Evolutionary conservation across 2,113 vertebrate species (phyloP).

Genomic region (Peromyscus californicus): DNA sequence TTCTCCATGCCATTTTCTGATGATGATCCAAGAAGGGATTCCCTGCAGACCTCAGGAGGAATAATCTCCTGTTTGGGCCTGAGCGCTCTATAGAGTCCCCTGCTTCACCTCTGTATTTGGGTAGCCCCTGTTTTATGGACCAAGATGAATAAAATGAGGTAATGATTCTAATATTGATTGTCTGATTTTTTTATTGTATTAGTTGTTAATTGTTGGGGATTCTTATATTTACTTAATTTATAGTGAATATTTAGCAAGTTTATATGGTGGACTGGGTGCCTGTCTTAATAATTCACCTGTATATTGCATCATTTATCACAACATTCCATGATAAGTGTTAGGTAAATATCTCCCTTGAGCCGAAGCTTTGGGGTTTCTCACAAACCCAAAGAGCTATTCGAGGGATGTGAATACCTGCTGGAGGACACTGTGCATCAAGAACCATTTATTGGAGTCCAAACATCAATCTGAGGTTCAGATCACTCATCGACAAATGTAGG

Average conservation of each 20-base stretch:
- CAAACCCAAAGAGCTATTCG: neutral
- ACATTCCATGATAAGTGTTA: neutral
- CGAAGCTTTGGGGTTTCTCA: neutral
- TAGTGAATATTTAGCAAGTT: neutral
- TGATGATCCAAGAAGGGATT: neutral
- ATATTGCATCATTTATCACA: neutral
- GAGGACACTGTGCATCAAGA: neutral
- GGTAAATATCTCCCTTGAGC: neutral
- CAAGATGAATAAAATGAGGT: neutral
- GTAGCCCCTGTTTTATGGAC: neutral
- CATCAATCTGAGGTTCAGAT: neutral
- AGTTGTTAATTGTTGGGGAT: neutral
- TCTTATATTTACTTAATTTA: neutral
- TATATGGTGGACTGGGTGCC: neutral
- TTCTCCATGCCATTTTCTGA: neutral
- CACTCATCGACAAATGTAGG: neutral
- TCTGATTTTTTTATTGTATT: neutral
- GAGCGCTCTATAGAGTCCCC: neutral
- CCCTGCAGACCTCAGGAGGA: neutral
- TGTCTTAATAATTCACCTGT: neutral
- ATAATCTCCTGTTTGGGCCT: neutral
- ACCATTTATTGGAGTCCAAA: neutral
- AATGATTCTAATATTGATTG: neutral
- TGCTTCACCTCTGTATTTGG: neutral
- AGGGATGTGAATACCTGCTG: neutral